These are phyloP conservation scores for Tethea ocularis DNA, from an alignment of 2,888 invertebrate genomes.

Conservation along the genomic window DNA sequence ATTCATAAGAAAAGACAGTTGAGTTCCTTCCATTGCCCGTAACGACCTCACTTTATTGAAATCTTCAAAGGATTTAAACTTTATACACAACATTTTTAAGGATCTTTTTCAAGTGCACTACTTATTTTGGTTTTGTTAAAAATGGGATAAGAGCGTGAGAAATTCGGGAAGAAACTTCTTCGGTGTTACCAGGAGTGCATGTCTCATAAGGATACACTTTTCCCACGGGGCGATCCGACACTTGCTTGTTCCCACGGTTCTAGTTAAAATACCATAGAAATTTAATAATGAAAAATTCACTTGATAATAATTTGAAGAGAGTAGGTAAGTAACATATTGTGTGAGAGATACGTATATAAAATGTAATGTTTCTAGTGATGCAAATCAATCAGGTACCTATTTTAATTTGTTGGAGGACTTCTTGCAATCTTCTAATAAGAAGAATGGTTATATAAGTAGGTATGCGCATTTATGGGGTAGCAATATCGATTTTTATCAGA, in stretches of 20 bases:
- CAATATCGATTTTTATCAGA: conserved; percentile 37
- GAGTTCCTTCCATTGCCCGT: conserved; percentile 48
- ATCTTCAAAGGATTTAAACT: conserved; percentile 26
- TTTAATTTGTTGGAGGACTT: too few relatives aligned
- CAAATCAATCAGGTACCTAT: too few relatives aligned
- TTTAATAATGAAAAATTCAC: too few relatives aligned
- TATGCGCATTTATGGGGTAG: not conserved
- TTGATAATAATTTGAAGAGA: too few relatives aligned
- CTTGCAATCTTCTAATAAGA: too few relatives aligned
- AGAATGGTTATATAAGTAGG: too few relatives aligned
- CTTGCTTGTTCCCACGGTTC: conserved; percentile 47
- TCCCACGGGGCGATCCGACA: conserved; percentile 56
- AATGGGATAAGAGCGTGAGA: conserved; percentile 78
- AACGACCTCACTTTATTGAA: conserved; percentile 36
- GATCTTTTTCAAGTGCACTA: conserved; percentile 28
- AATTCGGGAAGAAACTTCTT: conserved; percentile 82
- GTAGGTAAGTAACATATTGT: too few relatives aligned
- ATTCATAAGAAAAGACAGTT: conserved; percentile 51
- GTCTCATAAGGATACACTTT: conserved; percentile 43
- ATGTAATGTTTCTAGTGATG: too few relatives aligned
- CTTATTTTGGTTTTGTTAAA: conserved; percentile 62
- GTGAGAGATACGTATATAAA: too few relatives aligned
- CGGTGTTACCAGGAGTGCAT: conserved; percentile 71
- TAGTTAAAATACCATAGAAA: conserved; percentile 9
- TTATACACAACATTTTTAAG: conserved; percentile 23